Evolutionary conservation across 2,113 vertebrate species (phyloP), one percentile per base, ranked within the genome.

Genomic region (Charadrius vociferus): DNA sequence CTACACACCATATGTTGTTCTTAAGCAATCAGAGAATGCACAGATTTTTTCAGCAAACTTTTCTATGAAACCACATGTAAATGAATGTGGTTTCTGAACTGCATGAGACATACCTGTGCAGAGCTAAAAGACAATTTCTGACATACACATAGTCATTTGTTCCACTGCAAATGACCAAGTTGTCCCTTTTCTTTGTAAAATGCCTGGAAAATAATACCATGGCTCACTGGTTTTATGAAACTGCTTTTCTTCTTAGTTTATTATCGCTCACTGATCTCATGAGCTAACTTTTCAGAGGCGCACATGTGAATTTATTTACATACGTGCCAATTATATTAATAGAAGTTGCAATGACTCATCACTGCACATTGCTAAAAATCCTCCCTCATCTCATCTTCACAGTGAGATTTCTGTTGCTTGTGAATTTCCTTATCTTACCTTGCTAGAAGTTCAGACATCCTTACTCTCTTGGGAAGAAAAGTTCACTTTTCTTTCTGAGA

Each of bases 261-360:
- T 92, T 84, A 45, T 82, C 91, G 88, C 86, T 71, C 85, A 81
- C 91, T 97, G 97, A 97, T 36, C 78, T 97, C 96, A 98, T 88
- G 81, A 91, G 90, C 84, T 93, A 94, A 95, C 86, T 87, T 84
- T 89, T 91, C 92, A 86, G 80, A 74, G 43, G 66, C 78, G 77
- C 86, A 84, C 95, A 92, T 92, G 96, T 93, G 95, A 95, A 94
- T 96, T 97, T 97, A 95, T 96, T 96, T 91, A 92, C 83, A 88
- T 88, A 73, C 3, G 14, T 95, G 97, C 96, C 97, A 98, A 70
- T 89, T 91, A 90, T 95, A 98, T 97, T 97, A 96, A 97, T 98
- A 97, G 96, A 96, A 91, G 52, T 62, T 74, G 85, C 86, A 82
- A 74, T 94, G 92, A 97, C 93, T 96, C 90, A 97, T 96, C 92